Conservation (phyloP, 2,113 vertebrate species). For the Melanerpes formicivorus region DNA sequence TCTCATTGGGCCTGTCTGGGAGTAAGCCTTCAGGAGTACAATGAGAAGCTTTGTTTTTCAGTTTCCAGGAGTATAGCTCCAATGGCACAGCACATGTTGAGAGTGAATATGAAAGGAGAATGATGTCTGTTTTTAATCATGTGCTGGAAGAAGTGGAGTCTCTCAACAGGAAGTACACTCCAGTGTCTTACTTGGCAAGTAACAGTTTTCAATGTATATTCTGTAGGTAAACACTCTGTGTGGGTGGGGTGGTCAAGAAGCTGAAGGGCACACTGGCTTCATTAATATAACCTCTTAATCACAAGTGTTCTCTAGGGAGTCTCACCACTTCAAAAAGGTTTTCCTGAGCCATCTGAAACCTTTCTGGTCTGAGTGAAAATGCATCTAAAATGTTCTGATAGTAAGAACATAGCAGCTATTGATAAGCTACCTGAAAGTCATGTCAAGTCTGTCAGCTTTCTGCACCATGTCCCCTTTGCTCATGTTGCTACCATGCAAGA, state of each 20-base stretch:
- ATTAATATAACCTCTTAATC: background rate
- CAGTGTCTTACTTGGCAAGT: conserved; percentile 93
- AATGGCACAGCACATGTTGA: conserved; percentile 85
- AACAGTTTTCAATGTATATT: background rate
- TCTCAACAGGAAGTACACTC: conserved; percentile 91
- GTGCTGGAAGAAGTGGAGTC: conserved; percentile 94
- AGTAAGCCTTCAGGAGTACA: background rate
- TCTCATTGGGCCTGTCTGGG: background rate
- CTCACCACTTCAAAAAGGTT: background rate
- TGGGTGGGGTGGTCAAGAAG: background rate
- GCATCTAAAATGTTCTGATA: background rate
- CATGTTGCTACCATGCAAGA: background rate
- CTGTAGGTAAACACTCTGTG: background rate
- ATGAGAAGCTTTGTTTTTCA: conserved; percentile 40
- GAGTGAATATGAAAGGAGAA: conserved; percentile 93
- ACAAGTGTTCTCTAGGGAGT: background rate
- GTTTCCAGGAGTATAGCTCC: conserved; percentile 91
- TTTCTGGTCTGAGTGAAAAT: background rate
- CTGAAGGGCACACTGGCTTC: background rate
- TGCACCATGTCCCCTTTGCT: accelerated
- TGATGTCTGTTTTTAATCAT: conserved; percentile 92
- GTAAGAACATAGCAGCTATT: background rate
- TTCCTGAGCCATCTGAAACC: background rate
- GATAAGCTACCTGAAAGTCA: background rate
- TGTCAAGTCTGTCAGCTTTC: background rate